Conservation (phyloP, 2,113 vertebrate species). For the Scophthalmus maximus region DNA sequence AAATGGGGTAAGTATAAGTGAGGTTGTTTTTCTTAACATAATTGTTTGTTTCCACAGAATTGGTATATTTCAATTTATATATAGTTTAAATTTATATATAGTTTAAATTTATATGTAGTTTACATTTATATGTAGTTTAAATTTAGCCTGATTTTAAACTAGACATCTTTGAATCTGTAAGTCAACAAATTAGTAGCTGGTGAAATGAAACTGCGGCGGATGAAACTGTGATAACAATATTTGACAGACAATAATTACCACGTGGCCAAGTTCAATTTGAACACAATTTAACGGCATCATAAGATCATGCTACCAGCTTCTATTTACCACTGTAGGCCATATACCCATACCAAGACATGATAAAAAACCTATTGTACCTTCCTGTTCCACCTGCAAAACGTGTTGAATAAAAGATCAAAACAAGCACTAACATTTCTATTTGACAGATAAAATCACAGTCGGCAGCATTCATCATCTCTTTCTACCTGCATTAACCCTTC, state of each 20-base stretch:
- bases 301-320: neutral
- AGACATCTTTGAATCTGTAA: neutral
- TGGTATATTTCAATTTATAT: no score
- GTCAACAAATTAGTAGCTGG: no score
- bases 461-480: conserved; percentile 62
- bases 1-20: no score
- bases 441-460: conserved; percentile 65
- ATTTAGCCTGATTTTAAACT: neutral
- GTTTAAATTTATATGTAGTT: no score
- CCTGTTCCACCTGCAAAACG: conserved; percentile 1
- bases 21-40: no score
- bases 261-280: conserved; percentile 1
- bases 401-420: conserved; percentile 59
- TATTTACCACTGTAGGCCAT: neutral
- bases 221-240: neutral
- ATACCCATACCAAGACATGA: neutral
- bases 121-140: no score
- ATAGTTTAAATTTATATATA: no score
- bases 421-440: conserved; percentile 49
- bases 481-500: conserved; percentile 64
- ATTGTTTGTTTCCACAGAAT: no score
- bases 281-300: conserved; percentile 1
- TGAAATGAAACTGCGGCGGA: no score
- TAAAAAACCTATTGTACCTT: conserved; percentile 45
- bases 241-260: neutral